Base-by-base conservation (phyloP, 2,113 vertebrate species). In the Sitta europaea region DNA sequence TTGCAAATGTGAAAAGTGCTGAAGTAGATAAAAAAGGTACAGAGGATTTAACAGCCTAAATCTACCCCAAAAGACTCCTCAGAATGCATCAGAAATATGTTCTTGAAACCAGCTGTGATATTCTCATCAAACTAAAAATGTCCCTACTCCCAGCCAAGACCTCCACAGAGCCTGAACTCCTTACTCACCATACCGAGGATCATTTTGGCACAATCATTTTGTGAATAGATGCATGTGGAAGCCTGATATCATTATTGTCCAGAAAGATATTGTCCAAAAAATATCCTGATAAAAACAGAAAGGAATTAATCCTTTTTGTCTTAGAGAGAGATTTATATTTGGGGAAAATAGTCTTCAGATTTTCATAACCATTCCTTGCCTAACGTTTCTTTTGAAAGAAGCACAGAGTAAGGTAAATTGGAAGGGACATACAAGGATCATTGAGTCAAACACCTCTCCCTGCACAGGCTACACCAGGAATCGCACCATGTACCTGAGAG, bases 1-100 rank as follows among this genome's bases (percentile, higher is more conserved):
- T 94, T 90, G 85, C 75, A 80, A 93, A 88, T 77, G 72, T 71
- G 75, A 74, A 71, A 94, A 96, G 55, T 86, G 79, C 67, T 95
- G 63, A 92, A 93, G 51, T 73, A 74, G 88, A 80, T 79, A 21
- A 81, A 86, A 92, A 92, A 33, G 31, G 36, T 90, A 22, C 27
- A 90, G 51, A 73, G 55, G 40, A 93, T 83, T 86, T 90, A 95
- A 80, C 14, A 80, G 29, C n/a, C n/a, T 73, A 83, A 90, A 80
- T 70, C 51, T 76, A 71, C 51, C 78, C 55, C 59, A 55, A 86
- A 95, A 79, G 55, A 43, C 50, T 93, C 67, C 42, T 86, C 80
- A 45, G 23, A 88, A 87, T 78, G 38, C 45, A 75, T 82, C 78
- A 91, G 58, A 94, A 91, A 91, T 57, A 61, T 3, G 3, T 86